Base-by-base conservation (phyloP, 2,888 invertebrate species). In the Lycia hirtaria region DNA sequence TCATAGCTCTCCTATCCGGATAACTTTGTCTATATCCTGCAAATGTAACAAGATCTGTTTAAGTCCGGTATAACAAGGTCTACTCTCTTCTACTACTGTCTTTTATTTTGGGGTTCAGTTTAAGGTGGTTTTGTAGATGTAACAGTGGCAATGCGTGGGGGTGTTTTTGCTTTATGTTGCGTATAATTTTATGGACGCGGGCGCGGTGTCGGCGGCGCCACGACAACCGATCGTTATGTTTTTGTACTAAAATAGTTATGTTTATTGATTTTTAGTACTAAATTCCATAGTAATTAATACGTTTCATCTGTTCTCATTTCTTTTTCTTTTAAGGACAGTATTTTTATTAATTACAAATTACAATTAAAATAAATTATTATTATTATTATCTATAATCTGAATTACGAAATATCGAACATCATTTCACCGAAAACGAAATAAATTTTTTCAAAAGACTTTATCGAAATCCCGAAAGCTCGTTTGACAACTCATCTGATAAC, bases 101-200 rank as follows among this genome's bases (percentile, higher is more conserved):
- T 41, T 53, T 53, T 56, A 53, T 60, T 33, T 67, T 60, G 58
- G 69, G 68, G 86, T 58, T 83, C 88, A 68, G 64, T 65, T 58
- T 76, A 74, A 37, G 60, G 57, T 88, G 87, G 88, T 72, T 62
- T 74, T 73, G n/a, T 75, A 71, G 78, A 73, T 76, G 75, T 81
- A 80, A 76, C 80, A 80, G 83, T 78, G 83, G 88, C 85, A 83
- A 85, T 85, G 83, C 84, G 80, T 81, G 78, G 88, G 87, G 88
- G 88, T 92, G 90, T 92, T 92, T 92, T 92, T 92, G 88, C 84
- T 92, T 92, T 92, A 92, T 92, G 90, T 83, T 74, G 84, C 90
- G 91, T 92, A 88, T 88, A 92, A 92, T 92, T 90, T 91, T 91
- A 91, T 81, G 75, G 88, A 80, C 86, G 78, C 78, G 76, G 77